A percentile compares a stretch with the other conserved stretches of the same genome.
phyloP scores from a whole-genome alignment of 1,140 invertebrate species.

The Lasaia peninsularis region DNA sequence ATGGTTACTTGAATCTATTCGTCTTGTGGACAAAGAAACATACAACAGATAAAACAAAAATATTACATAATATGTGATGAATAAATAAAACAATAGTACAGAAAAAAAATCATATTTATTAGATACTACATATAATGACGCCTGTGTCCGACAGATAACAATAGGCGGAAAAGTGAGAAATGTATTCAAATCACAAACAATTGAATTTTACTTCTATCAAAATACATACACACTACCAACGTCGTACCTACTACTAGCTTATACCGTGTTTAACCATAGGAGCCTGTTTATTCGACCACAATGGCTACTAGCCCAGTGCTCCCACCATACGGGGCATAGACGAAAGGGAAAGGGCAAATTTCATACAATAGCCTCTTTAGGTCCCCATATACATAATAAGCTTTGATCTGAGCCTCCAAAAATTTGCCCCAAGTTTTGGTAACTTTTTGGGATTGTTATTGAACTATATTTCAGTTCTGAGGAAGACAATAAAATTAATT shows the following conservation, averaged over 20 bases:
- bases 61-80: too few species aligned
- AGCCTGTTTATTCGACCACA: background rate
- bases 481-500: too few species aligned
- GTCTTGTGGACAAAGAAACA: background rate
- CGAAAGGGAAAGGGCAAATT: too few species aligned
- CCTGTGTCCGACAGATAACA: conserved; percentile 15
- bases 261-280: background rate
- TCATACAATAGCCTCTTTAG: too few species aligned
- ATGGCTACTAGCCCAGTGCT: too few species aligned
- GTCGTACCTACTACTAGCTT: background rate
- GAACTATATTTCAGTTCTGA: too few species aligned
- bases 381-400: too few species aligned
- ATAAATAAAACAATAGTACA: conserved; percentile 13
- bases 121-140: conserved; percentile 1
- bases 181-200: conserved; percentile 4
- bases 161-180: conserved; percentile 28
- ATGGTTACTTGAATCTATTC: too few species aligned
- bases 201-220: background rate
- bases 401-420: too few species aligned
- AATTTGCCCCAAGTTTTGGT: too few species aligned
- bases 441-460: too few species aligned
- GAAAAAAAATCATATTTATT: background rate
- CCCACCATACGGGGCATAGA: too few species aligned
- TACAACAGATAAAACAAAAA: background rate
- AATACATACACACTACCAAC: background rate